These are phyloP conservation scores for Limnephilus lunatus DNA, from an alignment of 2,888 invertebrate genomes.

Conservation along the genomic window DNA sequence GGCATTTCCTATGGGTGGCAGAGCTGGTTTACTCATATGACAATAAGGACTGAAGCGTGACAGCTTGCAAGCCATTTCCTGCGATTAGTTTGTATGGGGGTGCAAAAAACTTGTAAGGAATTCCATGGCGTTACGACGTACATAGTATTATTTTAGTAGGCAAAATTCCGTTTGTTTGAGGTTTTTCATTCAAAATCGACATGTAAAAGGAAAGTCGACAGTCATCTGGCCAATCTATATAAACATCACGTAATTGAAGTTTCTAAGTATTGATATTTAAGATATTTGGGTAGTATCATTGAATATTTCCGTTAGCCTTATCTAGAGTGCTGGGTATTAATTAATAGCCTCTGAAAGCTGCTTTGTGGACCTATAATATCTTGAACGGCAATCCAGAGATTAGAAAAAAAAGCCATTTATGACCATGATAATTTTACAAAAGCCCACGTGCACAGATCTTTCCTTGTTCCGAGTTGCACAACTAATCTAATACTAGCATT, in stretches of 20 bases:
- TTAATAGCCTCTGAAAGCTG: no score
- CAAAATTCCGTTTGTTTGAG: neutral
- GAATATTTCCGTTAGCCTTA: no score
- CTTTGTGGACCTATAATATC: no score
- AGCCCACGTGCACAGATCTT: no score
- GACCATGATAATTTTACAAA: no score
- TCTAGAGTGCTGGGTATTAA: no score
- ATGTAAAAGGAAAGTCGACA: neutral
- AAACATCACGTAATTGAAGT: neutral
- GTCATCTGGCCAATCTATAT: neutral
- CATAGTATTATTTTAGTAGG: neutral
- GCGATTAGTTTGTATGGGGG: neutral
- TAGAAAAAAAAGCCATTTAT: no score
- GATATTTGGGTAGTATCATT: no score
- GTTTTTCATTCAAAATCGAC: neutral
- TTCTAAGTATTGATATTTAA: neutral
- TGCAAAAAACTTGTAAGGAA: slow-evolving; percentile 2
- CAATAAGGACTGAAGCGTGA: neutral
- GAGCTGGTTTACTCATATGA: neutral
- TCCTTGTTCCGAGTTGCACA: no score
- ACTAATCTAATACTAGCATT: no score
- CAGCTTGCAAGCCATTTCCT: neutral
- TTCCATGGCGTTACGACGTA: neutral
- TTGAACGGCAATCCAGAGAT: no score
- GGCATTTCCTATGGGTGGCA: neutral